phyloP scores from a whole-genome alignment of 1,140 invertebrate species.

The Drepana arcuata region DNA sequence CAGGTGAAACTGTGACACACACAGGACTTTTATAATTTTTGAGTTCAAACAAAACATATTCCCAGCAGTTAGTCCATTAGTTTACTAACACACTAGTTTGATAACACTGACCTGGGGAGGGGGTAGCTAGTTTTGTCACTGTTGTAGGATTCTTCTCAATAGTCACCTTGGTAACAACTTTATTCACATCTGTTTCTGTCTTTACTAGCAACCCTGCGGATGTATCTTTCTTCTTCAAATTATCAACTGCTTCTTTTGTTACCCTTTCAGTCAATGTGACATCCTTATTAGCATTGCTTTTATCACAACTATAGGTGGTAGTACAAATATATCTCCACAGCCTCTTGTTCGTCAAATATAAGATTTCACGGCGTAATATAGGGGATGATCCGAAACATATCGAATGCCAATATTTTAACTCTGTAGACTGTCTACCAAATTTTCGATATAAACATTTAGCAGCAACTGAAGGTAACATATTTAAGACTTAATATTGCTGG shows the following conservation, averaged over 20 bases:
- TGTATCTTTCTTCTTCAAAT: too few relatives aligned
- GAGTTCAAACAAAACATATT: too few relatives aligned
- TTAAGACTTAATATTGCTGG: not conserved
- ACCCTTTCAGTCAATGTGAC: constrained; percentile 12
- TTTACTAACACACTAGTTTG: too few relatives aligned
- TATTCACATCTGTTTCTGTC: constrained; percentile 47
- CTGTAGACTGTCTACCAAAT: constrained; percentile 31
- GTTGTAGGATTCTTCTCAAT: constrained; percentile 39
- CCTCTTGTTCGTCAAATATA: constrained; percentile 4
- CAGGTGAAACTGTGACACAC: too few relatives aligned
- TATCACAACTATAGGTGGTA: constrained; percentile 34
- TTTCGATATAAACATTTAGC: constrained; percentile 47
- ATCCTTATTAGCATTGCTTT: constrained; percentile 31
- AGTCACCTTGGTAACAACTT: constrained; percentile 57
- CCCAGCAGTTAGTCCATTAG: too few relatives aligned
- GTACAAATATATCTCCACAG: constrained; percentile 29
- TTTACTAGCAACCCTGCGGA: constrained; percentile 58
- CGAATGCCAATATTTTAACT: constrained; percentile 29
- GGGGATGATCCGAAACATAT: constrained; percentile 19
- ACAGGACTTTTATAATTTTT: too few relatives aligned
- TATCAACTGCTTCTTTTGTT: constrained; percentile 12
- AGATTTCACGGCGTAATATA: constrained; percentile 12
- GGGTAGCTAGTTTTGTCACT: constrained; percentile 20
- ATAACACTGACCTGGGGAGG: constrained; percentile 28
- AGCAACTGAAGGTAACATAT: constrained; percentile 39